Evolutionary conservation across 2,113 vertebrate species (phyloP).

Genomic region (Lathamus discolor): DNA sequence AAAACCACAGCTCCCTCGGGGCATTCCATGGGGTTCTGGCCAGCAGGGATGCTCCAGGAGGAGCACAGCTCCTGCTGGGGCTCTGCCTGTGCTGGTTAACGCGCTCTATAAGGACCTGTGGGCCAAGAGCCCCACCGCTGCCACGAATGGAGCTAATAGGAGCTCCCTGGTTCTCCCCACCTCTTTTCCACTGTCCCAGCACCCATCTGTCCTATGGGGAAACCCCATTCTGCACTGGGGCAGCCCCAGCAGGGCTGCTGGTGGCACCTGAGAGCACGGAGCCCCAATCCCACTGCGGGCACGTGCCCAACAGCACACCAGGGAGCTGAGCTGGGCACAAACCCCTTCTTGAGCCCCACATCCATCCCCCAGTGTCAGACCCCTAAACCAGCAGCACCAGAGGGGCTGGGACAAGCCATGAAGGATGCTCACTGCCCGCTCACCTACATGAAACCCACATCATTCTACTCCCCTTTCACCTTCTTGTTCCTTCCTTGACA

Average conservation of each 20-base stretch:
- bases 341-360: neutral
- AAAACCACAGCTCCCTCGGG: neutral
- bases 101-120: too few species aligned
- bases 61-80: fast-evolving
- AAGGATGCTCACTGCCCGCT: neutral
- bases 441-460: fast-evolving
- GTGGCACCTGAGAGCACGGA: neutral
- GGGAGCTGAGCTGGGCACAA: neutral
- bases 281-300: neutral
- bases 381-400: neutral
- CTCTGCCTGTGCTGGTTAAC: neutral
- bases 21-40: neutral
- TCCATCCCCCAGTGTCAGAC: fast-evolving
- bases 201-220: neutral
- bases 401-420: fast-evolving
- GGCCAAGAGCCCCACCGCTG: neutral
- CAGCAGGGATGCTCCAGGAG: fast-evolving
- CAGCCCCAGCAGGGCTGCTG: neutral
- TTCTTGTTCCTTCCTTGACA: neutral
- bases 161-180: neutral
- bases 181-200: neutral
- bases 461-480: neutral
- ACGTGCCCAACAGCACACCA: fast-evolving
- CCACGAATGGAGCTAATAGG: neutral
- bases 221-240: fast-evolving